Evolutionary conservation across 53 echinoderm and acorn worm species (phyloP).

Genomic region (Hippasteria phrygiana): DNA sequence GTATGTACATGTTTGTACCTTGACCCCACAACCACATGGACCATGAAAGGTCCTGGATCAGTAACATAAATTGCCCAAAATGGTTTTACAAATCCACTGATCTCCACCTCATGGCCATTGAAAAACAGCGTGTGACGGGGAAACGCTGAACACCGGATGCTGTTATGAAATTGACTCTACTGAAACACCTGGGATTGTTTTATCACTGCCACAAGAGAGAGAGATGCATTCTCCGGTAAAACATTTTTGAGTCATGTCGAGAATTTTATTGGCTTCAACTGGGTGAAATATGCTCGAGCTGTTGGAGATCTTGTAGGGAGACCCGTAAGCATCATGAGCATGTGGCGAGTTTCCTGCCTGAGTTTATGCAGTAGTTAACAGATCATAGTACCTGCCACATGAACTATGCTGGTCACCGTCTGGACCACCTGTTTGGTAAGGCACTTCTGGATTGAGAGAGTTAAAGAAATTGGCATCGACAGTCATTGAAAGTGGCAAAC

Average conservation of each 20-base stretch:
- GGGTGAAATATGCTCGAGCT: conserved; percentile 23
- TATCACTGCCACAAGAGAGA: background rate
- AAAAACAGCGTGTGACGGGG: conserved; percentile 20
- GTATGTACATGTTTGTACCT: no score
- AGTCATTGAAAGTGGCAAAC: background rate
- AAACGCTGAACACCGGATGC: conserved; percentile 16
- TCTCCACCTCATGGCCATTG: background rate
- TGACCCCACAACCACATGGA: background rate
- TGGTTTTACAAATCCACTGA: background rate
- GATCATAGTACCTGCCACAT: background rate
- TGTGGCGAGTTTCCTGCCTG: conserved; percentile 31
- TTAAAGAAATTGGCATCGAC: background rate
- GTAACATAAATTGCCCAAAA: background rate
- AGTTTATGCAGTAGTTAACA: background rate
- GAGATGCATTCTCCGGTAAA: background rate
- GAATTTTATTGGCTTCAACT: conserved; percentile 60
- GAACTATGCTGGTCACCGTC: background rate
- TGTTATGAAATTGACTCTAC: conserved; percentile 24
- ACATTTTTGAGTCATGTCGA: conserved; percentile 7
- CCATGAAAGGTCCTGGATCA: background rate
- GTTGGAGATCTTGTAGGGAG: conserved; percentile 7
- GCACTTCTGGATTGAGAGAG: background rate
- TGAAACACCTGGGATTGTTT: conserved; percentile 52
- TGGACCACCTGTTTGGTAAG: conserved; percentile 5
- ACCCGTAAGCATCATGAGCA: background rate